Evolutionary conservation across 1,140 invertebrate genomes (phyloP).

Genomic region (Lanistes nyassanus): DNA sequence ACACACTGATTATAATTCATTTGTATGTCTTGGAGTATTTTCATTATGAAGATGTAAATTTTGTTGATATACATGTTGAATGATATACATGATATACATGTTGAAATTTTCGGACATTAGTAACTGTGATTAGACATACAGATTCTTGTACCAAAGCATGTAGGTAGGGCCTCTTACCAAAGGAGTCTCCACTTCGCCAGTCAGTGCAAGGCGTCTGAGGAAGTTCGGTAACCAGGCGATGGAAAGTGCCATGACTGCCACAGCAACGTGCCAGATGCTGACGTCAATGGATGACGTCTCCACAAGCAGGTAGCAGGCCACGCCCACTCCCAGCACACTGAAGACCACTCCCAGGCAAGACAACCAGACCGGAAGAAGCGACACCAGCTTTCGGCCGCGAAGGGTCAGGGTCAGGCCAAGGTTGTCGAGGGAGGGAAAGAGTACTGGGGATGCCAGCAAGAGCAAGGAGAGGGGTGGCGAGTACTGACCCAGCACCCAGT

Average conservation of each 20-base stretch:
- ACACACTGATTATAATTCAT: too few relatives aligned
- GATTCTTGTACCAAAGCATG: neutral
- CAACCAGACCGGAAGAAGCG: neutral
- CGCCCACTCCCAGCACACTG: neutral
- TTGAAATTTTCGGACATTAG: neutral
- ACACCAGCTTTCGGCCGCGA: neutral
- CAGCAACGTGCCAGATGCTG: conserved; percentile 23
- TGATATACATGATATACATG: conserved; percentile 4
- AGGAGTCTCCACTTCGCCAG: neutral
- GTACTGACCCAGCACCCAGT: conserved; percentile 21
- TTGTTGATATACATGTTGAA: neutral
- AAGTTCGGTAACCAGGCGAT: conserved; percentile 37
- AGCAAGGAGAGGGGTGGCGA: conserved; percentile 10
- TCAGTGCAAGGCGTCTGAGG: neutral
- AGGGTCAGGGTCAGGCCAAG: neutral
- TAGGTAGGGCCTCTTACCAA: neutral
- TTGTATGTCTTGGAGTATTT: too few relatives aligned
- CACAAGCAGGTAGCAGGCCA: neutral
- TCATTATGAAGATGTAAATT: neutral
- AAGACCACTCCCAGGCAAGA: neutral
- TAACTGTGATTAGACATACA: neutral
- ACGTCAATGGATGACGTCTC: neutral
- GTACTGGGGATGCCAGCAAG: neutral
- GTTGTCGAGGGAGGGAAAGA: conserved; percentile 8
- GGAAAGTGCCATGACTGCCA: conserved; percentile 18